Evolutionary conservation across 1,140 invertebrate species (phyloP), one percentile per base, ranked within the genome.

Genomic region (Limonius californicus): DNA sequence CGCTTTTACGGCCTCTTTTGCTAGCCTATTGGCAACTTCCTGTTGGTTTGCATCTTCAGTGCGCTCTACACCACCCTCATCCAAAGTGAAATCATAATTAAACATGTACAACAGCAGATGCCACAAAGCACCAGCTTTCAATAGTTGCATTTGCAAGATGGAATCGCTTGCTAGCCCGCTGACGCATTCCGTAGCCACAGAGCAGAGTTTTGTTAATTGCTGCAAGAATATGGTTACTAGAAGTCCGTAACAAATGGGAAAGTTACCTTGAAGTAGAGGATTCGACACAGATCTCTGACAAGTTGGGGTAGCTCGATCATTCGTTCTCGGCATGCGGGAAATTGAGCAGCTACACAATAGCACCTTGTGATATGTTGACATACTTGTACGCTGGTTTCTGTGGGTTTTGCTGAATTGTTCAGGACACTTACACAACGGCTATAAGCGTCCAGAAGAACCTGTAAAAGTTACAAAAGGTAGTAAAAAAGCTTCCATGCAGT

Each of bases 31-130:
- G 7, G 90, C 86, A 8, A 95, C 83, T 79, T 97, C 92, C 84
- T 97, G 84, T 45, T 78, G 72, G 66, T 97, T 98, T 3, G 88
- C 85, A 23, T 91, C 88, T 73, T 91, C 88, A 67, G 83, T 87
- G 61, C 88, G 82, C 74, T 95, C 89, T 12, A 98, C 91, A 0
- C 96, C 97, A 58, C 95, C 93, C 80, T 99, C 97, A 59, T 98
- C 93, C 59, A 99, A 80, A 0, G 98, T 99, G 76, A 92, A 99
- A 80, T 99, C 98, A 75, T 98, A 99, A 45, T 89, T 88, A 76
- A 99, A 97, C 72, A 95, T 87, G 69, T 92, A 92, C 0, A 91
- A 83, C 54, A 99, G 76, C 20, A 99, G 77, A 72, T 97, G 94
- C 91, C 94, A 98, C 0, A 99, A 73, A 0, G 92, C 91, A 8